Conservation (phyloP, 2,113 vertebrate genomes). For the Coryphaenoides rupestris region DNA sequence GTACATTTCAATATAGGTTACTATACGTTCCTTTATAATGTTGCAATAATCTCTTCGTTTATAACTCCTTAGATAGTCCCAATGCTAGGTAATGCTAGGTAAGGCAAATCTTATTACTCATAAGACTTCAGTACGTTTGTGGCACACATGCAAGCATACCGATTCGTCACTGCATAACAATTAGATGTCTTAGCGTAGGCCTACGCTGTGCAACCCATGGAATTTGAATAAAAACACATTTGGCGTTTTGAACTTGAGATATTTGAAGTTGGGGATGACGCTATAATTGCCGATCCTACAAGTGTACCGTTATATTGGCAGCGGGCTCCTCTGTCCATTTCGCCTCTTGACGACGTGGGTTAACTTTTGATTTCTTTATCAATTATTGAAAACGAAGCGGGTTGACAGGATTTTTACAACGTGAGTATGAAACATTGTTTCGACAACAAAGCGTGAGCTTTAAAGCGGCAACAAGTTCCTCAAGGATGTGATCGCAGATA, state of each 20-base stretch:
- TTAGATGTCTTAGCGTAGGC: constrained; percentile 69
- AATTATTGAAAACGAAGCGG: constrained; percentile 43
- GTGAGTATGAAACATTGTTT: constrained; percentile 64
- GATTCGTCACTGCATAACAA: constrained; percentile 80
- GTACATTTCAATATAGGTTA: no score
- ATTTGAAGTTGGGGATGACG: constrained; percentile 57
- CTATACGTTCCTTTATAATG: constrained; percentile 34
- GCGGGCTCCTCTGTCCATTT: background rate
- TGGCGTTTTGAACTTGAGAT: constrained; percentile 65
- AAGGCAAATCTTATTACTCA: constrained; percentile 79
- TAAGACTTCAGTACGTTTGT: constrained; percentile 76
- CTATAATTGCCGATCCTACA: constrained; percentile 15
- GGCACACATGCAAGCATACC: constrained; percentile 72
- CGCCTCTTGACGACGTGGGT: constrained; percentile 55
- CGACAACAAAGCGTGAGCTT: constrained; percentile 13
- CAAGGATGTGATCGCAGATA: constrained; percentile 70
- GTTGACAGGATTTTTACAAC: constrained; percentile 48
- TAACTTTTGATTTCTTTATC: constrained; percentile 46
- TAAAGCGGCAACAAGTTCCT: constrained; percentile 87
- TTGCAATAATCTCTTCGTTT: constrained; percentile 57
- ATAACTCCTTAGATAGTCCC: constrained; percentile 57
- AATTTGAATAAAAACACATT: constrained; percentile 78
- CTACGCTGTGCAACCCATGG: constrained; percentile 74
- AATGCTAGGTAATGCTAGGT: constrained; percentile 62
- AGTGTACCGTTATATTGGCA: constrained; percentile 5